A percentile compares a stretch with the other conserved stretches of the same genome.
phyloP scores from a whole-genome alignment of 2,113 vertebrate species.

The Entomyzon cyanotis region DNA sequence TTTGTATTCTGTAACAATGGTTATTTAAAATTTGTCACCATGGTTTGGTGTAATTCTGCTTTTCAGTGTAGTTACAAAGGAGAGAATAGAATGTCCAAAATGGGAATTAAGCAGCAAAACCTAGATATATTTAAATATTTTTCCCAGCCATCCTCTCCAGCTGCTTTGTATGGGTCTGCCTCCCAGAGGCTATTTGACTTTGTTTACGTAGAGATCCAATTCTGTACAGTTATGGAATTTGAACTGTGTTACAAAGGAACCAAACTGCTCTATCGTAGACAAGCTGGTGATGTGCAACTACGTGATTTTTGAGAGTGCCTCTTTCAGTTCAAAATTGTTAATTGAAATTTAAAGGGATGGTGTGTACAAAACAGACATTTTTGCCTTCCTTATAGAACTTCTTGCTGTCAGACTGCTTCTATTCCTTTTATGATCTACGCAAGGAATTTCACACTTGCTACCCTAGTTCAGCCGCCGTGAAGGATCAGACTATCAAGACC shows the following conservation, averaged over 20 bases:
- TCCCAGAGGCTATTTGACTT: neutral
- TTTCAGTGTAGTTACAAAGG: neutral
- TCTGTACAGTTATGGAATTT: neutral
- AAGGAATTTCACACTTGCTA: constrained; percentile 90
- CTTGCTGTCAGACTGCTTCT: constrained; percentile 89
- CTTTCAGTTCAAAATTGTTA: neutral
- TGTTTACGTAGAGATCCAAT: neutral
- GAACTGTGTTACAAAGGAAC: neutral
- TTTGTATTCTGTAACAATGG: neutral
- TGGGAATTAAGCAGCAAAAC: neutral
- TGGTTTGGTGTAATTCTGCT: neutral
- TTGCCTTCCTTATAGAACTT: constrained; percentile 80
- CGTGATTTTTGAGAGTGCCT: neutral
- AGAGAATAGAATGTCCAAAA: neutral
- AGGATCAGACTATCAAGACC: constrained; percentile 82
- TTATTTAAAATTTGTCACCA: neutral
- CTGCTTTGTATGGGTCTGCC: neutral
- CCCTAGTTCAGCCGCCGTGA: constrained; percentile 76
- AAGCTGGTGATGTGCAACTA: neutral
- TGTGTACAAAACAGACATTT: neutral
- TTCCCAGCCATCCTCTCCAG: neutral
- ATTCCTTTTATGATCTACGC: constrained; percentile 90
- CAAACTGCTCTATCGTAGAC: neutral
- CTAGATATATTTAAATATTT: rapidly evolving
- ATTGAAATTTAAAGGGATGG: neutral